Evolutionary conservation across 2,888 invertebrate genomes (phyloP).

Genomic region (Allygus modestus): DNA sequence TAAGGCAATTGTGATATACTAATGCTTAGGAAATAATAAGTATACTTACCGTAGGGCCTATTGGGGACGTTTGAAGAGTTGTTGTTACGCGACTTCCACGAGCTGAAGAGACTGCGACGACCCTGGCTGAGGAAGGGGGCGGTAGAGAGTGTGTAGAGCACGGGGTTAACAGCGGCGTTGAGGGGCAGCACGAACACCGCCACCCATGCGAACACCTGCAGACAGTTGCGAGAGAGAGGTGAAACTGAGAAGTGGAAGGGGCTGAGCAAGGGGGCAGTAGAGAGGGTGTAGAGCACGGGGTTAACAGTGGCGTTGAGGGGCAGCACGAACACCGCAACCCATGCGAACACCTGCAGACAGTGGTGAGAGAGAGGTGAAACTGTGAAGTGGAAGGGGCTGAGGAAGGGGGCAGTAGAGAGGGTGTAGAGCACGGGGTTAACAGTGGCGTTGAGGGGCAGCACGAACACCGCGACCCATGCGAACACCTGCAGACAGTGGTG

Average conservation of each 20-base stretch:
- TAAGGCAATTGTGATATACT: too few species aligned
- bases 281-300: slow-evolving; percentile 77
- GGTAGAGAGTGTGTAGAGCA: slow-evolving; percentile 75
- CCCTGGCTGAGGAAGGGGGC: slow-evolving; percentile 72
- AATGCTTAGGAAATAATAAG: too few species aligned
- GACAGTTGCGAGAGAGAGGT: slow-evolving; percentile 46
- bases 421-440: slow-evolving; percentile 77
- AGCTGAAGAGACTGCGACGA: slow-evolving; percentile 65
- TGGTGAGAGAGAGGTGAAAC: slow-evolving; percentile 78
- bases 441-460: slow-evolving; percentile 76
- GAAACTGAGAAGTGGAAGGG: slow-evolving; percentile 74
- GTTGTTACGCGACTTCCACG: slow-evolving; percentile 63
- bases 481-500: slow-evolving; percentile 74
- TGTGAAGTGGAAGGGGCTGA: slow-evolving; percentile 75
- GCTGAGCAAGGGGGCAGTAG: slow-evolving; percentile 76
- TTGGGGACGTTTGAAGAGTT: slow-evolving; percentile 54
- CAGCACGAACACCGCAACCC: too few species aligned
- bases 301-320: too few species aligned
- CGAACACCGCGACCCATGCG: slow-evolving; percentile 77
- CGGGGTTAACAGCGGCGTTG: slow-evolving; percentile 77
- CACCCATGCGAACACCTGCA: slow-evolving; percentile 76
- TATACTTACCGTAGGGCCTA: slow-evolving; percentile 43
- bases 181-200: slow-evolving; percentile 77
- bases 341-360: too few species aligned
- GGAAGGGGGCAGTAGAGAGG: slow-evolving; percentile 73